Base-by-base conservation (phyloP, 2,888 invertebrate species). In the Rugalucina vietnamica region DNA sequence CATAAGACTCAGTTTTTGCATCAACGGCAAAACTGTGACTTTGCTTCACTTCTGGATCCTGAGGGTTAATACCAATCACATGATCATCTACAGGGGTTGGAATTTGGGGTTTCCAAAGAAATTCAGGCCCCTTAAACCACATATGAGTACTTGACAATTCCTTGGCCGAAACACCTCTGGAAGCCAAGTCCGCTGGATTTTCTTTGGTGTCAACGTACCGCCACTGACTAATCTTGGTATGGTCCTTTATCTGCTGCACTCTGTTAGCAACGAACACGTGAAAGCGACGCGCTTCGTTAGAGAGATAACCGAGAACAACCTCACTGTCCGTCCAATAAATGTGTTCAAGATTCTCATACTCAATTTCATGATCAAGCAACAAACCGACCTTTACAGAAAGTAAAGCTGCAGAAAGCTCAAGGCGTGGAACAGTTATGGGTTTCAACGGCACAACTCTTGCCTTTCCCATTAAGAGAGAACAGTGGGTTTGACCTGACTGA, bases 221-320 rank as follows among this genome's bases (percentile, higher is more conserved):
- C 90, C 90, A 91, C 70, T 90, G 89, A 57, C 24, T 12, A n/a
- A 82, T 60, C 4, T 79, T 57, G 34, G 87, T 75, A 1, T 24
- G 39, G n/a, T 91, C 81, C n/a, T 83, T 75, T 21, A 90, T 89
- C 27, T 76, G 70, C 49, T 88, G 86, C 10, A 91, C 84, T n/a
- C 91, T 69, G 79, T 91, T 91, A 0, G 88, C 88, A 24, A 91
- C 90, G 76, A 85, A 91, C 0, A 86, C 80, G 14, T 89, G 90
- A 54, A 90, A 90, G 14, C 90, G 43, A 14, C 81, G 65, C 0
- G 85, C 78, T 21, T 87, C 88, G 60, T 91, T 91, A 10, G 50
- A 72, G 21, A 90, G 87, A 69, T 90, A 91, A 4, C 88, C 86
- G 21, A 90, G 79, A 0, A 90, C 88, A 10, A 89, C 85, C n/a